A percentile compares a stretch with the other conserved stretches of the same genome.
phyloP scores from a whole-genome alignment of 2,888 invertebrate species.

The Cotesia congregata region DNA sequence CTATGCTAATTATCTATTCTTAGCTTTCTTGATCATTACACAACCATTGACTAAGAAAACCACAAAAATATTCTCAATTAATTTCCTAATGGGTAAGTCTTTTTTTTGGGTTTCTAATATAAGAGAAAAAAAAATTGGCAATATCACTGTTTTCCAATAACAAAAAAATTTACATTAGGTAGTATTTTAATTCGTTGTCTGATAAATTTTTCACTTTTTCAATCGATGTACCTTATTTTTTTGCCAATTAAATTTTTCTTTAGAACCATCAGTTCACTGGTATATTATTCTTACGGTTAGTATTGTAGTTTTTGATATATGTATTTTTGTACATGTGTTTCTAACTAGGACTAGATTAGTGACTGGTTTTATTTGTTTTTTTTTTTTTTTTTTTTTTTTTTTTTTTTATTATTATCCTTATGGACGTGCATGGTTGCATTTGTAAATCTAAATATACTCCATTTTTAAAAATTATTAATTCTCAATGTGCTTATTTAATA shows the following conservation, averaged over 20 bases:
- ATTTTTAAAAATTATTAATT: slow-evolving; percentile 29
- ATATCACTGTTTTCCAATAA: background rate
- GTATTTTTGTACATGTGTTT: slow-evolving; percentile 45
- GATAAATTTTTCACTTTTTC: slow-evolving; percentile 40
- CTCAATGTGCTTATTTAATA: slow-evolving; percentile 43
- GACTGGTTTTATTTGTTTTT: slow-evolving; percentile 33
- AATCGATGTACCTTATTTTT: slow-evolving; percentile 35
- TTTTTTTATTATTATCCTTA: slow-evolving; percentile 41
- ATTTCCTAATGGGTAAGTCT: background rate
- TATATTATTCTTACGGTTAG: slow-evolving; percentile 32
- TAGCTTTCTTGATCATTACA: background rate
- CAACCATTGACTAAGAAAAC: slow-evolving; percentile 11
- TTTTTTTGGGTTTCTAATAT: background rate
- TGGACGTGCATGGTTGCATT: slow-evolving; percentile 54
- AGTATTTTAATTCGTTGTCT: slow-evolving; percentile 22
- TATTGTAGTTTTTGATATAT: slow-evolving; percentile 34
- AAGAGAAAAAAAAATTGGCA: background rate
- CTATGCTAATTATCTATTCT: too few relatives aligned
- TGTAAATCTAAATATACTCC: slow-evolving; percentile 39
- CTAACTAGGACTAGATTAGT: slow-evolving; percentile 42
- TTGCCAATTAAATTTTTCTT: slow-evolving; percentile 29
- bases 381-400: slow-evolving; percentile 11
- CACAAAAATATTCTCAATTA: background rate
- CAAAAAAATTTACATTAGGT: background rate
- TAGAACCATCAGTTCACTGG: slow-evolving; percentile 3